Base-by-base conservation (phyloP, 2,113 vertebrate species). In the Glaucidium brasilianum region DNA sequence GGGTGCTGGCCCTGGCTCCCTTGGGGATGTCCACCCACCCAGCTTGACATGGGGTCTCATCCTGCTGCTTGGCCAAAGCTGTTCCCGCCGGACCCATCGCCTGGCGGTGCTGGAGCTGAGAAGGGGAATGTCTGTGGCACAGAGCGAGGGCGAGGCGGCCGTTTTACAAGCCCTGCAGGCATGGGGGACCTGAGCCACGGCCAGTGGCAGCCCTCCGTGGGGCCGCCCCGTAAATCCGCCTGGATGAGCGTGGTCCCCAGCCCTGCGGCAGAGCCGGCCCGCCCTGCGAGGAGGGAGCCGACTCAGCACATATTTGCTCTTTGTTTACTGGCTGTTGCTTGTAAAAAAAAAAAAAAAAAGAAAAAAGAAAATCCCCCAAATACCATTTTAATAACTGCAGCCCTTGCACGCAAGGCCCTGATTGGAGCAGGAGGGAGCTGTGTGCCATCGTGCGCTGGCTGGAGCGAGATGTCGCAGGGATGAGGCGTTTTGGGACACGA, bases 401-500 rank as follows among this genome's bases (percentile, higher is more conserved):
- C 49, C 60, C 60, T 67, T 3, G 53, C 88, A 78, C 45, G 41
- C 59, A 47, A 73, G 5, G 0, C 34, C 64, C 59, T 1, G 15
- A 1, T 5, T 3, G 3, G 39, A 41, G 45, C 43, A 7, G 77
- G 43, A 47, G 47, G 77, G 53, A 50, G 59, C 79, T 12, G 29
- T 6, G 4, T 2, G 37, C 72, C 55, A 14, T 8, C 15, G 2
- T 16, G 43, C 3, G 81, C 67, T 21, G 72, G 50, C 30, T 30
- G 82, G 52, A 20, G 77, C 11, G 4, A 27, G 49, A 6, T 1
- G 27, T 1, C 5, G 58, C 17, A 14, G 59, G 45, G 11, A 1
- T 0, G 20, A n/a, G 68, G 30, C 18, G 69, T 2, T 2, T 19
- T 25, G 16, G 72, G 59, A 27, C 21, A 5, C 0, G 2, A 7